Conservation (phyloP, 1,140 invertebrate species). For the Apolygus lucorum region DNA sequence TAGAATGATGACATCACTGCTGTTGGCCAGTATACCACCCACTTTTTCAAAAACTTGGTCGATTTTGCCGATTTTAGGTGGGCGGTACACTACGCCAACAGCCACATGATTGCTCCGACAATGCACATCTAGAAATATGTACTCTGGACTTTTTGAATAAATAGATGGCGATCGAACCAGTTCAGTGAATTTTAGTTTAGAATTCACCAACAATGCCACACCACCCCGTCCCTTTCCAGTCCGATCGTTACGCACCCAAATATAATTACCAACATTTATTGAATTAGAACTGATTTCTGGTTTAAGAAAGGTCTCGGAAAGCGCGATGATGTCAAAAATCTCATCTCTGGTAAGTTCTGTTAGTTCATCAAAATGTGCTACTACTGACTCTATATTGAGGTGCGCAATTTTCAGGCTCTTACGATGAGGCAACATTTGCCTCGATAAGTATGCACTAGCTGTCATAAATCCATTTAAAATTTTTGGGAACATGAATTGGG, state of each 20-base stretch:
- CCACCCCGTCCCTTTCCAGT: not conserved
- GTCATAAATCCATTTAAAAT: too few relatives aligned
- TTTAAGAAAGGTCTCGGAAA: not conserved
- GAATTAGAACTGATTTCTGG: not conserved
- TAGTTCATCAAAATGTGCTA: not conserved
- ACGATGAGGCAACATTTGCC: too few relatives aligned
- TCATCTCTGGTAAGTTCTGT: not conserved
- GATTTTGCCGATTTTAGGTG: not conserved
- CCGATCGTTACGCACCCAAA: not conserved
- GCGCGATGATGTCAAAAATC: not conserved
- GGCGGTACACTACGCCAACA: not conserved
- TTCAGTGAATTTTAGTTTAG: not conserved
- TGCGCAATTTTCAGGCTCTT: not conserved
- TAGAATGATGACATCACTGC: not conserved
- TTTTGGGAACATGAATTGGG: too few relatives aligned
- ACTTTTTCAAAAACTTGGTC: not conserved
- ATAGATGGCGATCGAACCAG: not conserved
- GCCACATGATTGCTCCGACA: not conserved
- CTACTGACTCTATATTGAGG: not conserved
- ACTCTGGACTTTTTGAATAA: not conserved
- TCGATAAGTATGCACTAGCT: too few relatives aligned
- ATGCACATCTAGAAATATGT: not conserved
- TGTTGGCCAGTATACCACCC: not conserved
- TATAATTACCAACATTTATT: not conserved
- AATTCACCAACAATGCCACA: not conserved